Evolutionary conservation across 2,797 vertebrate species (phyloP).

Genomic region (Phrynocephalus vlangalii): DNA sequence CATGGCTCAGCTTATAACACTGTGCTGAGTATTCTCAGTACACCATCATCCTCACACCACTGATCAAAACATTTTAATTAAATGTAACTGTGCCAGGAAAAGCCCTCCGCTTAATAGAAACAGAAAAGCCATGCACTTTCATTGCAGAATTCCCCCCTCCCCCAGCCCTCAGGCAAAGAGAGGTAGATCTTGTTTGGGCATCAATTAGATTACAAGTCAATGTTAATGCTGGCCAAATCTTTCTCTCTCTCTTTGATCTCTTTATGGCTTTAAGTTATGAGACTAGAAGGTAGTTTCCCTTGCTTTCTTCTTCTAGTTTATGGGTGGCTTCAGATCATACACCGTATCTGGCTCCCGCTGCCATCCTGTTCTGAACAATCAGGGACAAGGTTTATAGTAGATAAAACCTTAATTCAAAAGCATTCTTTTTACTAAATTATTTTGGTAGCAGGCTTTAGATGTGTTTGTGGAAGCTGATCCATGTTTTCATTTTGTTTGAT

Average conservation of each 20-base stretch:
- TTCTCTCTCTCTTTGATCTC: conserved; percentile 62
- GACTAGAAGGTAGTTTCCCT: conserved; percentile 61
- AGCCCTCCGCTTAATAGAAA: background rate
- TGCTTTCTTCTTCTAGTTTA: conserved; percentile 54
- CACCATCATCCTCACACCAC: background rate
- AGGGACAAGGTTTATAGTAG: conserved; percentile 37
- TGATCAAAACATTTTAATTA: conserved; percentile 11
- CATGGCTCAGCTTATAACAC: background rate
- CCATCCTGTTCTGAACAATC: conserved; percentile 43
- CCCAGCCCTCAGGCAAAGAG: conserved; percentile 37
- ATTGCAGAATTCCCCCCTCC: conserved; percentile 39
- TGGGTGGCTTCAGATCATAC: conserved; percentile 62
- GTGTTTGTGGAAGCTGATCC: background rate
- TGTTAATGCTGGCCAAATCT: conserved; percentile 52
- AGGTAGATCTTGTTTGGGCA: conserved; percentile 45
- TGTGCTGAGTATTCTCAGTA: no score
- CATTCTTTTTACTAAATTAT: conserved; percentile 18
- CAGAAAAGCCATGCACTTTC: conserved; percentile 17
- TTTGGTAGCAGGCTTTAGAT: background rate
- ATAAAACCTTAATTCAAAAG: conserved; percentile 42
- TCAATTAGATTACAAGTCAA: conserved; percentile 55
- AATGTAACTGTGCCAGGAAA: background rate
- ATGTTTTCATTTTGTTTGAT: background rate
- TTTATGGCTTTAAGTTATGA: conserved; percentile 51
- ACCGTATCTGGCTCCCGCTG: conserved; percentile 29